Evolutionary conservation across 2,797 vertebrate genomes (phyloP).

Genomic region (Sebastes iracundus): DNA sequence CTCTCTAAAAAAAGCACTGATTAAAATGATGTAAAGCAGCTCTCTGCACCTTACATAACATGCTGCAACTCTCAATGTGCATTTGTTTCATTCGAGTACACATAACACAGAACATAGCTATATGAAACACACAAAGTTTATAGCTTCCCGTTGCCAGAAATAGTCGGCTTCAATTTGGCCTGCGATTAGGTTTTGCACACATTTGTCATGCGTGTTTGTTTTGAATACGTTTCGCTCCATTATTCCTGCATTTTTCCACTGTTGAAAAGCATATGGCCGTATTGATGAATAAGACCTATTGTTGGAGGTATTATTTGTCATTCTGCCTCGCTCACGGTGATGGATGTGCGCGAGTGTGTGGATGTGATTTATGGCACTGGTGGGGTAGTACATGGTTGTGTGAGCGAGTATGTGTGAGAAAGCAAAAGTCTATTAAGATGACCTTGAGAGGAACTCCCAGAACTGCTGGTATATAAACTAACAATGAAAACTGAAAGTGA

Average conservation of each 20-base stretch:
- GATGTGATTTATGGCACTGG: constrained; percentile 63
- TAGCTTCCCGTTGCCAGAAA: constrained; percentile 5
- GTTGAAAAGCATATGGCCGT: constrained; percentile 54
- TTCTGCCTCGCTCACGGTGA: constrained; percentile 58
- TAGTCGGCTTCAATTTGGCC: constrained; percentile 5
- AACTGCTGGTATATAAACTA: constrained; percentile 28
- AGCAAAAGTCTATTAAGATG: constrained; percentile 65
- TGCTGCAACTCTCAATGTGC: neutral
- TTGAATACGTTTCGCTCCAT: constrained; percentile 46
- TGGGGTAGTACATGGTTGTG: constrained; percentile 24
- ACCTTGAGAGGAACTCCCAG: constrained; percentile 65
- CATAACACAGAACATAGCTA: neutral
- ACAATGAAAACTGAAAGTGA: constrained; percentile 49
- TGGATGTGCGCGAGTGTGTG: constrained; percentile 58
- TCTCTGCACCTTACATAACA: neutral
- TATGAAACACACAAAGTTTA: constrained; percentile 17
- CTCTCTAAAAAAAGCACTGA: neutral
- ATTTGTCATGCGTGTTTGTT: constrained; percentile 56
- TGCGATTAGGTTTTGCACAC: constrained; percentile 42
- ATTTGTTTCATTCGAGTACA: neutral
- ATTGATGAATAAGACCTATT: constrained; percentile 70
- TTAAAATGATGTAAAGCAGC: constrained; percentile 11
- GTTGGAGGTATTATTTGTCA: constrained; percentile 73
- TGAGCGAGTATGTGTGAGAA: constrained; percentile 46
- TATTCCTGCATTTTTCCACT: constrained; percentile 51